Conservation (phyloP, 23 tunicate species). For the Trididemnum clinides region DNA sequence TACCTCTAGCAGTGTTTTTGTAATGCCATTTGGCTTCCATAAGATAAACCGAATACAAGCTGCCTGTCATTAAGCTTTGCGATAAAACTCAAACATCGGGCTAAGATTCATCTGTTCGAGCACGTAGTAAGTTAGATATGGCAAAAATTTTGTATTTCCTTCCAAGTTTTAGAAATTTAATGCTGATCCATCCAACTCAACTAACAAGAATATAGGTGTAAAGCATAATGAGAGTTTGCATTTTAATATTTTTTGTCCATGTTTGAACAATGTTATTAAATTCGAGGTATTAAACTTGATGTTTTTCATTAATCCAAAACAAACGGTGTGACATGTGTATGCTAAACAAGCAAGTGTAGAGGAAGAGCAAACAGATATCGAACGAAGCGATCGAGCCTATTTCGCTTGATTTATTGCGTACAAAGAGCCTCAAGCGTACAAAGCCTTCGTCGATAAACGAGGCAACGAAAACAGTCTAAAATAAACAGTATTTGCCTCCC, state of each 20-base stretch:
- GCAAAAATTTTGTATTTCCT: too few species aligned
- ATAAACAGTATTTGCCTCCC: constrained; percentile 85
- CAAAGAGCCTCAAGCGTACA: constrained; percentile 59
- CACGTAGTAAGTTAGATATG: too few species aligned
- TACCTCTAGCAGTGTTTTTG: constrained; percentile 48
- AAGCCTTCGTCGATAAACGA: constrained; percentile 52
- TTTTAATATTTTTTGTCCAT: too few species aligned
- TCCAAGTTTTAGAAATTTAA: too few species aligned
- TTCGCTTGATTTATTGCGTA: constrained; percentile 55
- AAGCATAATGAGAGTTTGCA: too few species aligned
- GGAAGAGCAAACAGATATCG: constrained; percentile 27
- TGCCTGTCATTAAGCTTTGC: constrained; percentile 55
- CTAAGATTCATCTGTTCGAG: too few species aligned
- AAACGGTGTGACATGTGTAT: not conserved
- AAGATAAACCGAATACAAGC: constrained; percentile 70
- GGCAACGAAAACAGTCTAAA: constrained; percentile 71
- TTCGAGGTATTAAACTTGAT: too few species aligned
- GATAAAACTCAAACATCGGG: too few species aligned
- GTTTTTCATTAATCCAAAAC: not conserved
- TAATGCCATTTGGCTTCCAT: constrained; percentile 50
- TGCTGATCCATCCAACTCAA: too few species aligned
- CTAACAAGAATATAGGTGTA: too few species aligned
- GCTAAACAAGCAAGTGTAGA: not conserved
- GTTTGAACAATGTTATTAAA: too few species aligned
- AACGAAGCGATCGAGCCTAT: not conserved